Evolutionary conservation across 2,797 vertebrate genomes (phyloP).

Genomic region (Holocentrus rufus): DNA sequence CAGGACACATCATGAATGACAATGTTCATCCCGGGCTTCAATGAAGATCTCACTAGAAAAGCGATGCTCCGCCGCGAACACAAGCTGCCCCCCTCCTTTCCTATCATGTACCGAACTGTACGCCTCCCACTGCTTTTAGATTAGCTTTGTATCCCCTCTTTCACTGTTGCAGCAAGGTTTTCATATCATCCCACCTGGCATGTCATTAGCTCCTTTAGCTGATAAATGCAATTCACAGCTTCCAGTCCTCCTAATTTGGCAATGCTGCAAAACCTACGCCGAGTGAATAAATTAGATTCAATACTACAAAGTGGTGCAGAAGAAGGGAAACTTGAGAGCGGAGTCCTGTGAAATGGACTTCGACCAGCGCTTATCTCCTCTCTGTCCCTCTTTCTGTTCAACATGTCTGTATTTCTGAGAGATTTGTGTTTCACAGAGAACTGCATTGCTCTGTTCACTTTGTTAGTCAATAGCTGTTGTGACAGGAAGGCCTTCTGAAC

Average conservation of each 20-base stretch:
- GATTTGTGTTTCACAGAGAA: constrained; percentile 36
- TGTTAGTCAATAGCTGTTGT: constrained; percentile 53
- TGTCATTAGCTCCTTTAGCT: constrained; percentile 66
- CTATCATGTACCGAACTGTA: constrained; percentile 58
- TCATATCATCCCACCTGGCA: constrained; percentile 72
- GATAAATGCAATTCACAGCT: constrained; percentile 74
- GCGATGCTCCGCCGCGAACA: constrained; percentile 50
- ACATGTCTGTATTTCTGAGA: constrained; percentile 37
- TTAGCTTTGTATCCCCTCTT: constrained; percentile 71
- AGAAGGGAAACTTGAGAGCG: constrained; percentile 32
- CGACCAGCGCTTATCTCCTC: constrained; percentile 48
- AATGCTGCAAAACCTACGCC: constrained; percentile 39
- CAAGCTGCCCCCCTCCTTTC: constrained; percentile 52
- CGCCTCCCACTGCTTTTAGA: constrained; percentile 71
- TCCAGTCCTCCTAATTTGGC: constrained; percentile 65
- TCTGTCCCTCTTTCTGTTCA: constrained; percentile 33
- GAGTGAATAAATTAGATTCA: constrained; percentile 67
- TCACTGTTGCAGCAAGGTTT: constrained; percentile 62
- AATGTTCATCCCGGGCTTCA: constrained; percentile 67
- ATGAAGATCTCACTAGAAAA: constrained; percentile 71
- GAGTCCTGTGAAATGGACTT: constrained; percentile 60
- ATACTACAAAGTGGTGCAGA: constrained; percentile 39
- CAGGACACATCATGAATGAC: constrained; percentile 65
- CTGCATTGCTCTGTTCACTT: constrained; percentile 38
- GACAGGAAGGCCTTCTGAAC: constrained; percentile 38